Percentiles rank a stretch among this genome's conserved stretches.
Evolutionary conservation across 2,888 invertebrate species (phyloP).

Genomic region (Hydrotaea cyrtoneurina): DNA sequence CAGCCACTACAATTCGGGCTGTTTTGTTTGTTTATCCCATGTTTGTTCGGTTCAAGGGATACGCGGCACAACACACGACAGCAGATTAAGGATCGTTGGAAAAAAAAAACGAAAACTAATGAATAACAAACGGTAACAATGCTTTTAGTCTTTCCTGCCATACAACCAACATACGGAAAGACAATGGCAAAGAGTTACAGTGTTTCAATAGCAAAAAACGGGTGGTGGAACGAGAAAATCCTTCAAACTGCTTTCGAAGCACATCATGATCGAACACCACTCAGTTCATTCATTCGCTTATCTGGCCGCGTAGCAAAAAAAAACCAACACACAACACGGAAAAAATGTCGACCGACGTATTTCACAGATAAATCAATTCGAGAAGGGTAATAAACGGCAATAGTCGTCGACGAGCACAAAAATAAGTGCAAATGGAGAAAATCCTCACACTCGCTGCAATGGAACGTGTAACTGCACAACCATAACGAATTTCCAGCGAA

Average conservation of each 20-base stretch:
- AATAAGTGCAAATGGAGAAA: constrained; percentile 39
- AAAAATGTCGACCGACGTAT: constrained; percentile 69
- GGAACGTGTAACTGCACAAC: constrained; percentile 74
- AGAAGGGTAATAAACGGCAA: constrained; percentile 78
- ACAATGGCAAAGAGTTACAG: constrained; percentile 49
- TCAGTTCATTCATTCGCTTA: constrained; percentile 34
- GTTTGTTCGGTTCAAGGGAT: constrained; percentile 79
- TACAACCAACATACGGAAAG: constrained; percentile 46
- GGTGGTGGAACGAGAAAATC: constrained; percentile 70
- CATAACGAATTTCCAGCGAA: constrained; percentile 76
- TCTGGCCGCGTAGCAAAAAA: constrained; percentile 41
- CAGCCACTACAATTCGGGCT: constrained; percentile 44
- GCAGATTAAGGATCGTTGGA: constrained; percentile 14
- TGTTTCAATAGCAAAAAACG: constrained; percentile 53
- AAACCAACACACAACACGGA: neutral
- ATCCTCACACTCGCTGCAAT: constrained; percentile 53
- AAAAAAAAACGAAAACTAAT: constrained; percentile 43
- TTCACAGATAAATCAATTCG: constrained; percentile 80
- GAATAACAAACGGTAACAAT: constrained; percentile 59
- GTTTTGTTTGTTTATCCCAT: constrained; percentile 80
- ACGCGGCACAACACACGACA: constrained; percentile 55
- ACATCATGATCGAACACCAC: constrained; percentile 53
- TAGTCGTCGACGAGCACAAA: constrained; percentile 43
- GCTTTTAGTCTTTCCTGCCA: constrained; percentile 27
- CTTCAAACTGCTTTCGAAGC: constrained; percentile 70